Evolutionary conservation across 2,113 vertebrate genomes (phyloP).

Genomic region (Indicator indicator): DNA sequence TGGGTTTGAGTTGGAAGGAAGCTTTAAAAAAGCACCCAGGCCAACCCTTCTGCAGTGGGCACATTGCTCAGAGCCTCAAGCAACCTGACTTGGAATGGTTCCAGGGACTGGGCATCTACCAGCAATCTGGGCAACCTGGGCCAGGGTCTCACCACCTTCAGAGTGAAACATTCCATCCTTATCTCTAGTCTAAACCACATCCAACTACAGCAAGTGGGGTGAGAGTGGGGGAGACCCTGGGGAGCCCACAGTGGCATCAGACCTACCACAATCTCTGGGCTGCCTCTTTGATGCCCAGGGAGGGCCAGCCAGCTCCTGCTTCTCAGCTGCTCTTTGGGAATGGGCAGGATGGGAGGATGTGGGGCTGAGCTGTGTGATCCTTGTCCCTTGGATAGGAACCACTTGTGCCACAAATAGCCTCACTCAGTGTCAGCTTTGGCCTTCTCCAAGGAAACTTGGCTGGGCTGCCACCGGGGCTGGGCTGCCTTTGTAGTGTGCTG

Average conservation of each 20-base stretch:
- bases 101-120: no score
- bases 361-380: neutral
- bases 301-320: neutral
- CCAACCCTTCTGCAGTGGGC: no score
- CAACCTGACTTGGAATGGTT: no score
- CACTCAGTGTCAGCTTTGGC: accelerated
- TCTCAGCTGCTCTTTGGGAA: neutral
- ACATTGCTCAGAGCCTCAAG: no score
- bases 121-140: no score
- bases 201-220: neutral
- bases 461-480: neutral
- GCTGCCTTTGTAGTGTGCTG: neutral
- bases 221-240: neutral
- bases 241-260: neutral
- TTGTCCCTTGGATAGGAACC: accelerated
- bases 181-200: no score
- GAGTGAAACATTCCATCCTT: no score
- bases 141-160: no score
- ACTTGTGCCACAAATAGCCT: neutral
- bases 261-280: neutral
- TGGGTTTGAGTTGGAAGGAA: no score
- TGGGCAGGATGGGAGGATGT: accelerated
- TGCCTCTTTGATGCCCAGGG: neutral
- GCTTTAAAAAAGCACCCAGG: no score
- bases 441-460: neutral